Evolutionary conservation across 2,113 vertebrate species (phyloP).

Genomic region (Ceuthmochares aereus): DNA sequence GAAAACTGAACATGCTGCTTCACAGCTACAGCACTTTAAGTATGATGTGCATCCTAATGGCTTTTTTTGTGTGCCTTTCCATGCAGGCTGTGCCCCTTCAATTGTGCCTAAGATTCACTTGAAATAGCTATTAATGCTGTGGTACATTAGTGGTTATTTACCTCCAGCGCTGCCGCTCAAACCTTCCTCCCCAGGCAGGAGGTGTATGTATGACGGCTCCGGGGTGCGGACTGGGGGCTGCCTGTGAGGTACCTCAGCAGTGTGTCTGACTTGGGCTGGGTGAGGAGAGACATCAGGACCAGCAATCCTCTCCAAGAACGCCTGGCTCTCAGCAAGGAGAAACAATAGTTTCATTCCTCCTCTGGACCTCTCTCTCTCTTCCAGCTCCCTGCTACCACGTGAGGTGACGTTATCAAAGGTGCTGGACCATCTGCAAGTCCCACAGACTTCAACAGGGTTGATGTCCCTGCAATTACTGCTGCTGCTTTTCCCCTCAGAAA

Average conservation of each 20-base stretch:
- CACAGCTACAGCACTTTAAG: conserved; percentile 34
- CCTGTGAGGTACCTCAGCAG: not conserved
- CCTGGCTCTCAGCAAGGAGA: not conserved
- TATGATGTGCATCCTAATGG: conserved; percentile 56
- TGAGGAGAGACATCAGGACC: not conserved
- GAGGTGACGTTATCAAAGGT: not conserved
- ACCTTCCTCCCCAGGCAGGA: not conserved
- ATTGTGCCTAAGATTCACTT: fast-evolving
- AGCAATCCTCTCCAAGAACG: fast-evolving
- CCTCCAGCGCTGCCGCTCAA: not conserved
- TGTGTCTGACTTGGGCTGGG: not conserved
- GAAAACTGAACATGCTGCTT: conserved; percentile 69
- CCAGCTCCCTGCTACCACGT: not conserved
- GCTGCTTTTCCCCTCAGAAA: not conserved
- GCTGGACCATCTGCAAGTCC: not conserved
- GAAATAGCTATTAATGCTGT: fast-evolving
- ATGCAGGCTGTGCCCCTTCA: not conserved
- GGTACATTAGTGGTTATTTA: not conserved
- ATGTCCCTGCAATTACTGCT: not conserved
- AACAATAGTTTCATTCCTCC: not conserved
- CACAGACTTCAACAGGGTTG: not conserved
- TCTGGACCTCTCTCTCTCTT: not conserved
- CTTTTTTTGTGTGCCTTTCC: not conserved
- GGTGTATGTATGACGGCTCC: not conserved
- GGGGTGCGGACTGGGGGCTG: not conserved